Evolutionary conservation across 2,113 vertebrate genomes (phyloP).

Genomic region (Alethe diademata): DNA sequence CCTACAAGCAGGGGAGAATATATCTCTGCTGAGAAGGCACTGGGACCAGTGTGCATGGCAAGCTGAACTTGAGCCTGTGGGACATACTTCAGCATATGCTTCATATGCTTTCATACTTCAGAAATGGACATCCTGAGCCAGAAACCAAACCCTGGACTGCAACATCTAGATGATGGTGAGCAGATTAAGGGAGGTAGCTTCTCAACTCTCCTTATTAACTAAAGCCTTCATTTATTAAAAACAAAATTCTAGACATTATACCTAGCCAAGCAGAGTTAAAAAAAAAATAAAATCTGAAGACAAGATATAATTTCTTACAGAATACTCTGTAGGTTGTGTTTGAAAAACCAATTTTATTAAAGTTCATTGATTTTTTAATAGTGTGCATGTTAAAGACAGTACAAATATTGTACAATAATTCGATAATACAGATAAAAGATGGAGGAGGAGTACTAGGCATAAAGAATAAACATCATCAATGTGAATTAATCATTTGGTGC

Average conservation of each 20-base stretch:
- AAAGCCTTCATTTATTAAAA: neutral
- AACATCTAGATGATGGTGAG: rapidly evolving
- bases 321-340: neutral
- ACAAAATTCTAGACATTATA: neutral
- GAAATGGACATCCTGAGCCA: neutral
- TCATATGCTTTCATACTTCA: neutral
- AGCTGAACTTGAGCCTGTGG: neutral
- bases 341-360: neutral
- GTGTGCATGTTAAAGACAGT: neutral
- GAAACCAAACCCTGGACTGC: neutral
- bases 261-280: neutral
- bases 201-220: neutral
- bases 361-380: neutral
- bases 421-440: neutral
- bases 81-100: neutral
- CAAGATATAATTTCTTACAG: neutral
- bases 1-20: too few relatives aligned
- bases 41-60: rapidly evolving
- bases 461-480: neutral
- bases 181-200: neutral
- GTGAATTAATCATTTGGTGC: neutral
- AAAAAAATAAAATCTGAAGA: neutral
- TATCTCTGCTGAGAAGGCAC: neutral
- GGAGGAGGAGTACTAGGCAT: neutral
- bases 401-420: neutral